Evolutionary conservation across 1,140 invertebrate genomes (phyloP), one percentile per base, ranked within the genome.

Genomic region (Drosophila ercepeae): DNA sequence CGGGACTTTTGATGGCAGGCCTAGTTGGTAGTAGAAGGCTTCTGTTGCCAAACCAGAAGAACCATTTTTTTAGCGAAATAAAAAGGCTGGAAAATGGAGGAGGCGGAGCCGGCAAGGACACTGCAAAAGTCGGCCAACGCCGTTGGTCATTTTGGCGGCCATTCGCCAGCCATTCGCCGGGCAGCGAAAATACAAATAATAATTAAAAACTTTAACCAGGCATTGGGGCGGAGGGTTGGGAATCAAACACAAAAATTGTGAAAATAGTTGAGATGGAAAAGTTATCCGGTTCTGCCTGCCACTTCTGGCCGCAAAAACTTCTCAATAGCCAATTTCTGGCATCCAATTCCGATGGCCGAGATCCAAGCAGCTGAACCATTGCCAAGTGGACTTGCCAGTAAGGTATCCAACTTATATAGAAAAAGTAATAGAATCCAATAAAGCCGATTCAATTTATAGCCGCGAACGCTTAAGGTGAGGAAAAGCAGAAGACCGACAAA

Each of bases 351-450:
- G 39, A 42, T 42, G 14, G 14, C 25, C 27, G 55, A 61, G 39
- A 42, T 9, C 21, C 54, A 11, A 41, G 14, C 60, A 64, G 60
- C 60, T 64, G 55, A 58, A 60, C 23, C 18, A 16, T 41, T 36
- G 34, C 59, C 55, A 60, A 63, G 59, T 60, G 59, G 54, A 16
- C 50, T 41, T 53, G 9, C 11, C 32, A 52, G 14, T 14, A 61
- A 61, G 60, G 60, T 27, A 48, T 48, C 36, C 14, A 7, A 14
- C n/a, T 36, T 5, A 4, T 36, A 14, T 41, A 2, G 57, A 57
- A 57, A 41, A 64, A 64, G 60, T 64, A 64, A 48, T 64, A 41
- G 57, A 27, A 64, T 64, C 32, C 60, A 64, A 64, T 64, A 61
- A 64, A 18, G 18, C 29, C 42, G 57, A 64, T 64, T 64, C 57